These are phyloP conservation scores for Apantesis nais DNA, from an alignment of 2,888 invertebrate species.

Conservation along the genomic window DNA sequence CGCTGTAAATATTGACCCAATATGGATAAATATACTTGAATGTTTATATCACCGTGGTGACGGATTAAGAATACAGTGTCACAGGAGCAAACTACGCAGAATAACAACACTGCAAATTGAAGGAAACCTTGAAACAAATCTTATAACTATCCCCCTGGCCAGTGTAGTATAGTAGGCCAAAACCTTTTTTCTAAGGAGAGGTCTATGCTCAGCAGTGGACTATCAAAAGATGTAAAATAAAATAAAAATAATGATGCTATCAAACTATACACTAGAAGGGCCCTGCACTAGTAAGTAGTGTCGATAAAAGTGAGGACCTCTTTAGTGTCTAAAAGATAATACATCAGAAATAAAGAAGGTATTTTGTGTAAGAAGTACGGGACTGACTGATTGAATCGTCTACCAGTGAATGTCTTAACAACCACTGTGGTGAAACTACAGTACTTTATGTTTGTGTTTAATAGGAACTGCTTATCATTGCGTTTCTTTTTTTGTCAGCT, in stretches of 20 bases:
- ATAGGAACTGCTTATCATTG: neutral
- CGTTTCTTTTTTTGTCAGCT: neutral
- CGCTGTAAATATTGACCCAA: neutral
- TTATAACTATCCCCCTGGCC: too few relatives aligned
- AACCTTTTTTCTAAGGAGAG: too few relatives aligned
- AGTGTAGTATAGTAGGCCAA: too few relatives aligned
- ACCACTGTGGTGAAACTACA: neutral
- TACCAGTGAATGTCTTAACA: neutral
- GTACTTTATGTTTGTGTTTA: neutral
- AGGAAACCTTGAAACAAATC: too few relatives aligned
- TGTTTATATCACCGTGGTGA: neutral
- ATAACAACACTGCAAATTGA: too few relatives aligned
- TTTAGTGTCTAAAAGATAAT: neutral
- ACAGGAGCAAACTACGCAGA: too few relatives aligned
- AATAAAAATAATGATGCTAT: too few relatives aligned
- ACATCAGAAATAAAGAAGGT: too few relatives aligned
- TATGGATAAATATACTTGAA: neutral
- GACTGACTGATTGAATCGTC: neutral
- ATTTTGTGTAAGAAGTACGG: neutral
- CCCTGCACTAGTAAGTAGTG: neutral
- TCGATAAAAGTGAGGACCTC: neutral
- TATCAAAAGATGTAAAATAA: too few relatives aligned
- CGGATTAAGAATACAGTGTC: too few relatives aligned
- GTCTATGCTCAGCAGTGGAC: too few relatives aligned
- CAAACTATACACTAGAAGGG: neutral